phyloP scores from a whole-genome alignment of 2,888 invertebrate species.

The Amiota communis region DNA sequence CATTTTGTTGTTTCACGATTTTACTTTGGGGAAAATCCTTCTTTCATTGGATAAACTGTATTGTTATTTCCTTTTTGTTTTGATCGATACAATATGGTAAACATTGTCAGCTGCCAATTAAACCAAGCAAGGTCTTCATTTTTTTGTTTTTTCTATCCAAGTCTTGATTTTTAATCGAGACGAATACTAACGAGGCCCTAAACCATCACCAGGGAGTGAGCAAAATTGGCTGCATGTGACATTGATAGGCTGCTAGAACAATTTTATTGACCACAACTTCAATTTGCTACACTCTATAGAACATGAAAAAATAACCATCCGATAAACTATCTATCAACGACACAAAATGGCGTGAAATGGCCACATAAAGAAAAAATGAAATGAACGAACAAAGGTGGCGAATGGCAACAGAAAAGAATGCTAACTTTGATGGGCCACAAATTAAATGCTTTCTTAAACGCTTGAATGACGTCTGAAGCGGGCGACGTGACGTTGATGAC shows the following conservation, averaged over 20 bases:
- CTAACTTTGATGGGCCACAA: slow-evolving; percentile 60
- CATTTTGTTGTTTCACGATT: background rate
- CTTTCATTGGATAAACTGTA: slow-evolving; percentile 25
- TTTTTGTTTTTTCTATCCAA: slow-evolving; percentile 35
- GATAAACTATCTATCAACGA: slow-evolving; percentile 42
- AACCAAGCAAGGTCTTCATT: slow-evolving; percentile 51
- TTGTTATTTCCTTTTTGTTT: no score
- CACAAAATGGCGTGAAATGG: slow-evolving; percentile 3
- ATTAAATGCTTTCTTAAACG: slow-evolving; percentile 66
- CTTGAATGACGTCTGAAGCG: slow-evolving; percentile 51
- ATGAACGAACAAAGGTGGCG: slow-evolving; percentile 39
- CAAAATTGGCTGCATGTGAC: slow-evolving; percentile 48
- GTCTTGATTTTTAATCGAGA: slow-evolving; percentile 32
- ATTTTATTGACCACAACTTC: slow-evolving; percentile 58
- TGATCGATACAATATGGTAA: slow-evolving; percentile 56
- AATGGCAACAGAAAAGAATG: slow-evolving; percentile 47
- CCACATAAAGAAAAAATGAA: slow-evolving; percentile 7
- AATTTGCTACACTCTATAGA: slow-evolving; percentile 64
- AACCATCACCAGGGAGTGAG: slow-evolving; percentile 11
- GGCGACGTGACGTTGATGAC: slow-evolving; percentile 33
- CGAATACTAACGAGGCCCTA: slow-evolving; percentile 52
- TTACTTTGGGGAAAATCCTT: no score
- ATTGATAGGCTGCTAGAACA: slow-evolving; percentile 65
- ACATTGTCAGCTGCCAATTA: slow-evolving; percentile 62
- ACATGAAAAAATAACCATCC: slow-evolving; percentile 42